These are phyloP conservation scores for Phyllopteryx taeniolatus DNA, from an alignment of 2,113 vertebrate species.

Conservation along the genomic window DNA sequence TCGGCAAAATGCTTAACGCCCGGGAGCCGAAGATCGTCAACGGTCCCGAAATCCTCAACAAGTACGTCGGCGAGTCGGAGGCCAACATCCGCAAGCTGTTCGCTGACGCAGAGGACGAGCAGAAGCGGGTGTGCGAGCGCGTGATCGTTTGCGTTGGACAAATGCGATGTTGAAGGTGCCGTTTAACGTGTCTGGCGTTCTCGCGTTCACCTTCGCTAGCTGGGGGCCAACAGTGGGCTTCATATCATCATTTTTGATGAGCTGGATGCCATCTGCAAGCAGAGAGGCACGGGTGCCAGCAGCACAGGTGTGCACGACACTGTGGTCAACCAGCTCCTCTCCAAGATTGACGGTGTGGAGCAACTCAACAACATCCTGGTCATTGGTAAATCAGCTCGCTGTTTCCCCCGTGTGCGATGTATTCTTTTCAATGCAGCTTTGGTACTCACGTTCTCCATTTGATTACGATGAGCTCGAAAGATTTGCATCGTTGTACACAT, in stretches of 20 bases:
- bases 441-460: not conserved
- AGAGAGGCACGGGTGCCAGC: slow-evolving; percentile 92
- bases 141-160: not conserved
- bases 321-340: slow-evolving; percentile 95
- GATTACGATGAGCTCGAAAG: not conserved
- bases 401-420: not conserved
- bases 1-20: slow-evolving; percentile 97
- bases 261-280: slow-evolving; percentile 98
- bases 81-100: slow-evolving; percentile 98
- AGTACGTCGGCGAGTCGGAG: slow-evolving; percentile 95
- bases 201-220: slow-evolving; percentile 57
- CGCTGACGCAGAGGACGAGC: slow-evolving; percentile 95
- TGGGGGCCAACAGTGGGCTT: slow-evolving; percentile 95
- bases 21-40: slow-evolving; percentile 96
- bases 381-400: slow-evolving; percentile 77
- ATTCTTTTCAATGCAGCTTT: not conserved
- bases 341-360: slow-evolving; percentile 97
- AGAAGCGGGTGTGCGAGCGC: slow-evolving; percentile 81
- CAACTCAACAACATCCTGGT: slow-evolving; percentile 99
- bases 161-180: not conserved
- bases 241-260: slow-evolving; percentile 99
- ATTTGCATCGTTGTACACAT: not conserved
- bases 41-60: slow-evolving; percentile 96
- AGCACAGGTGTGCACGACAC: slow-evolving; percentile 97
- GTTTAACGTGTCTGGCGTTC: not conserved